These are phyloP conservation scores for Drosophila fungiperda DNA, from an alignment of 2,888 invertebrate species.

Conservation along the genomic window DNA sequence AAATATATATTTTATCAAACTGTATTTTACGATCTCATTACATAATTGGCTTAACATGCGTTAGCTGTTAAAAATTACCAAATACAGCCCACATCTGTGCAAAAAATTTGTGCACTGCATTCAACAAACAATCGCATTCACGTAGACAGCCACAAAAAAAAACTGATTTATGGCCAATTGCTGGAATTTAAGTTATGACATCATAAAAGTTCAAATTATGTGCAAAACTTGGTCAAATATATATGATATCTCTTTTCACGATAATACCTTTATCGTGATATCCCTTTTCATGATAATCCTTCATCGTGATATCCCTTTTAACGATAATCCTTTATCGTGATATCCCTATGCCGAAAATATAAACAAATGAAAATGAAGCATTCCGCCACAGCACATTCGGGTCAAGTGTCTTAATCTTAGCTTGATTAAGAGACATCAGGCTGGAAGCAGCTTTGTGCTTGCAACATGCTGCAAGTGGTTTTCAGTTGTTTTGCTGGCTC, in stretches of 20 bases:
- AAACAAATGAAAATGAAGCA: conserved; percentile 21
- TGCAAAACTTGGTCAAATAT: conserved; percentile 19
- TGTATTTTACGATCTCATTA: neutral
- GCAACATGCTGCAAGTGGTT: conserved; percentile 45
- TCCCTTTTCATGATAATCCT: too few relatives aligned
- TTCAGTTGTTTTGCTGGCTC: conserved; percentile 7
- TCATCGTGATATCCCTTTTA: too few relatives aligned
- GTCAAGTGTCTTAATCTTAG: conserved; percentile 49
- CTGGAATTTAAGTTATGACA: conserved; percentile 58
- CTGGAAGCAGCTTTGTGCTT: conserved; percentile 17
- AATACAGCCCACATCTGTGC: conserved; percentile 7
- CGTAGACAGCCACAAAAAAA: conserved; percentile 14
- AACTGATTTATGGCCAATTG: conserved; percentile 46
- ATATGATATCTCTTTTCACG: too few relatives aligned
- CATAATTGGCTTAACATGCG: neutral
- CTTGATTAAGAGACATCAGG: conserved; percentile 46
- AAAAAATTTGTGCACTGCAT: conserved; percentile 18
- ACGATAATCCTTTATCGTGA: too few relatives aligned
- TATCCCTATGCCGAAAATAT: conserved; percentile 2
- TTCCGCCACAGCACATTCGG: conserved; percentile 40
- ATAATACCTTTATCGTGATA: too few relatives aligned
- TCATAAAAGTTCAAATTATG: conserved; percentile 42
- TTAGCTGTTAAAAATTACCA: neutral
- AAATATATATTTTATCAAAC: neutral
- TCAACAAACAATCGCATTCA: conserved; percentile 30